Conservation (phyloP, 2,888 invertebrate species). For the Drosophila meridionalis region DNA sequence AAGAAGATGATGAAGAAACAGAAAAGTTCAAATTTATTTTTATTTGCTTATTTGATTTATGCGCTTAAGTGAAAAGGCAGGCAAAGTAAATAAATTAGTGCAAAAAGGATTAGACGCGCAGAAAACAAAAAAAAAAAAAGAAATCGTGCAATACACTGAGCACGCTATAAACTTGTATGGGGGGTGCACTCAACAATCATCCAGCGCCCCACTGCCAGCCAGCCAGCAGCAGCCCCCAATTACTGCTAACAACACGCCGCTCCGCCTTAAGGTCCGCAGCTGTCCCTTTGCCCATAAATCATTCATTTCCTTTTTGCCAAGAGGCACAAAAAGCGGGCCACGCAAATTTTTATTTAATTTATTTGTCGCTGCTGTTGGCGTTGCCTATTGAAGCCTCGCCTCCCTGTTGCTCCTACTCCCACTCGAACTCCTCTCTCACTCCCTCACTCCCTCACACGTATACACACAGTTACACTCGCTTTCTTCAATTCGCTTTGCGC, state of each 20-base stretch:
- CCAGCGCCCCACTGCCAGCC: neutral
- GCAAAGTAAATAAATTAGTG: conserved; percentile 69
- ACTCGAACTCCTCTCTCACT: neutral
- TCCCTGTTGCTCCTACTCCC: neutral
- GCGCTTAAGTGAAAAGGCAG: conserved; percentile 55
- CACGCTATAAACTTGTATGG: conserved; percentile 16
- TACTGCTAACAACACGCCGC: neutral
- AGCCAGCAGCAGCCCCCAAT: neutral
- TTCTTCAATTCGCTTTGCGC: conserved; percentile 40
- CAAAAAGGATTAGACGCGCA: conserved; percentile 65
- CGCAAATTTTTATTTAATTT: conserved; percentile 63
- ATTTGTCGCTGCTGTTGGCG: conserved; percentile 48
- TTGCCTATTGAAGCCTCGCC: conserved; percentile 14
- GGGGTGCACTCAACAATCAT: conserved; percentile 6
- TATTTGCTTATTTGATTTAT: conserved; percentile 70
- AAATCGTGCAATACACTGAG: conserved; percentile 1
- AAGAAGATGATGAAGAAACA: neutral
- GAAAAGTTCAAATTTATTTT: conserved; percentile 64
- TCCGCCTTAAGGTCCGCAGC: conserved; percentile 2
- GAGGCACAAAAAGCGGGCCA: conserved; percentile 38
- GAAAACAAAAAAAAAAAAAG: neutral
- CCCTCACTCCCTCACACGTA: neutral
- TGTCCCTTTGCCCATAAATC: conserved; percentile 56
- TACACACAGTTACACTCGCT: conserved; percentile 29
- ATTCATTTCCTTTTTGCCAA: conserved; percentile 61